phyloP scores from a whole-genome alignment of 2,797 vertebrate genomes.

The Cynopterus sphinx region DNA sequence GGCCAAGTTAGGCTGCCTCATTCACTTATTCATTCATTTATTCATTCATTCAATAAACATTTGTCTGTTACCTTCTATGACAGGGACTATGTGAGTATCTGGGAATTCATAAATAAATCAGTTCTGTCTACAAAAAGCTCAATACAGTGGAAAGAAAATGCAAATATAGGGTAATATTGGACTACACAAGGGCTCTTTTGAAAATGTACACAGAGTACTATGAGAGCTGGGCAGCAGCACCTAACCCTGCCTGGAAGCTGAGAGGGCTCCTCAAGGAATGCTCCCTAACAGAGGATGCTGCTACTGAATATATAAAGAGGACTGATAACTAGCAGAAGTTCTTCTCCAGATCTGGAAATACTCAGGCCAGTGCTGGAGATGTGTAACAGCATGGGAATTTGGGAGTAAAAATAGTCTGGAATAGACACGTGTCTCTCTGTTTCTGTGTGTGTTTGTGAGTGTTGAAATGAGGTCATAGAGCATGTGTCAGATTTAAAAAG shows the following conservation, averaged over 20 bases:
- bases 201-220: not conserved
- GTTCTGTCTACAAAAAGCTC: not conserved
- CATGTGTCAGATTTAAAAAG: not conserved
- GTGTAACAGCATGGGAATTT: not conserved
- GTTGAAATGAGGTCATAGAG: not conserved
- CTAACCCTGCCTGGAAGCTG: not conserved
- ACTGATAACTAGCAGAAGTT: rapidly evolving
- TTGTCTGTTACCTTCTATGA: not conserved
- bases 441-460: not conserved
- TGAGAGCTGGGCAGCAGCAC: too few relatives aligned
- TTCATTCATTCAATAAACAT: not conserved
- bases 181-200: not conserved
- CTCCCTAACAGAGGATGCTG: rapidly evolving
- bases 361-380: not conserved
- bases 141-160: not conserved
- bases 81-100: not conserved
- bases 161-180: not conserved
- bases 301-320: not conserved
- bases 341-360: not conserved
- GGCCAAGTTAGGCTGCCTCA: not conserved
- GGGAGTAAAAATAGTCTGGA: not conserved
- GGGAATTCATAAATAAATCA: slow-evolving; percentile 14
- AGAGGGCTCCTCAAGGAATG: not conserved
- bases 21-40: not conserved
- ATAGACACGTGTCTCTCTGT: not conserved